A percentile compares a stretch with the other conserved stretches of the same genome.
Evolutionary conservation across 2,888 invertebrate species (phyloP).

Genomic region (Sinohyriopsis cumingii): DNA sequence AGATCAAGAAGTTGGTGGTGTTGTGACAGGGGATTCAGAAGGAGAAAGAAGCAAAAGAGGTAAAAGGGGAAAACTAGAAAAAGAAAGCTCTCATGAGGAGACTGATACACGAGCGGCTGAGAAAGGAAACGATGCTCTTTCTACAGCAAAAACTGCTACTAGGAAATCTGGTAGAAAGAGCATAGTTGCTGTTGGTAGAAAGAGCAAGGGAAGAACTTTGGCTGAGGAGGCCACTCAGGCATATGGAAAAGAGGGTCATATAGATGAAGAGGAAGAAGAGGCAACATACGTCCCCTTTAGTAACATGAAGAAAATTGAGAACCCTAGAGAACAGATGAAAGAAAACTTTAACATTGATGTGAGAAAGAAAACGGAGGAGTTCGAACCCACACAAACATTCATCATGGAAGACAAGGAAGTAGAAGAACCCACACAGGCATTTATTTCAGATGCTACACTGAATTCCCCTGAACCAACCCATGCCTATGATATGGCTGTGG

Average conservation of each 20-base stretch:
- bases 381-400: too few species aligned
- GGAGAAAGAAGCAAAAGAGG: not conserved
- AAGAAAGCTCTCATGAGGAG: conserved; percentile 1
- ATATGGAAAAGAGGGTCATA: conserved; percentile 22
- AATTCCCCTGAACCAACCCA: conserved; percentile 31
- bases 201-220: not conserved
- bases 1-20: conserved; percentile 1
- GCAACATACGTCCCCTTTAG: not conserved
- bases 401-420: too few species aligned
- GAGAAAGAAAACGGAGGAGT: too few species aligned
- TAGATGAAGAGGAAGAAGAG: not conserved
- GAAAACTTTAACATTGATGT: too few species aligned
- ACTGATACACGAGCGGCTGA: conserved; percentile 4
- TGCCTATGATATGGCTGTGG: conserved; percentile 34
- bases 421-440: not conserved
- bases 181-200: not conserved
- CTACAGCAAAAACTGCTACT: conserved; percentile 1
- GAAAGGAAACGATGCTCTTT: conserved; percentile 2
- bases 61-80: not conserved
- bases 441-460: not conserved
- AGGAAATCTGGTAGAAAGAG: conserved; percentile 4
- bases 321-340: not conserved
- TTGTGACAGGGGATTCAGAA: conserved; percentile 1
- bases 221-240: conserved; percentile 20
- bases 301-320: not conserved